Conservation (phyloP, 2,797 vertebrate genomes). For the Apogon hyalosoma region DNA sequence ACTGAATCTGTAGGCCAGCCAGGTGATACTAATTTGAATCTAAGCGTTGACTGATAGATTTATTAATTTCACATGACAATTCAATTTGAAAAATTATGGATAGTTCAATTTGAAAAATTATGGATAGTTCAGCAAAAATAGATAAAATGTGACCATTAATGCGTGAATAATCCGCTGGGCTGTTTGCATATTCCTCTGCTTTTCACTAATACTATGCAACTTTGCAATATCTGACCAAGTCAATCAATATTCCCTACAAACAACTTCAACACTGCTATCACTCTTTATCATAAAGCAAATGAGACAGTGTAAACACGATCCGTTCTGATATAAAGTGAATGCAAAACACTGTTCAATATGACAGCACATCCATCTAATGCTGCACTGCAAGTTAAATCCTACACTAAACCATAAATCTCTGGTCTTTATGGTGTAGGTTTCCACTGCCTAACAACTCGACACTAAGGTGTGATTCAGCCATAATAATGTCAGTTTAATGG, state of each 20-base stretch:
- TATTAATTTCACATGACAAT: conserved; percentile 40
- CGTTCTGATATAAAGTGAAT: conserved; percentile 43
- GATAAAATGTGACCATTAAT: neutral
- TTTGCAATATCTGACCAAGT: conserved; percentile 15
- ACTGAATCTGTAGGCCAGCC: conserved; percentile 41
- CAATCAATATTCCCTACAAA: conserved; percentile 43
- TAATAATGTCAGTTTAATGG: conserved; percentile 59
- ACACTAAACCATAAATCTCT: conserved; percentile 50
- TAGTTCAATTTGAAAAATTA: conserved; percentile 14
- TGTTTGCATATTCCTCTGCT: conserved; percentile 4
- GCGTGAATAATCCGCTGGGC: neutral
- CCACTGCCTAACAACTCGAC: conserved; percentile 33
- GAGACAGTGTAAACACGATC: conserved; percentile 47
- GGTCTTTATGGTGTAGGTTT: conserved; percentile 43
- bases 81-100: conserved; percentile 12
- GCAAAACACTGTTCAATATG: conserved; percentile 43
- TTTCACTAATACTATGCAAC: conserved; percentile 15
- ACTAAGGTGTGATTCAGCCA: conserved; percentile 29
- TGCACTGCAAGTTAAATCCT: conserved; percentile 53
- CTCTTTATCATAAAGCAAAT: conserved; percentile 35
- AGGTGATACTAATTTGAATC: conserved; percentile 59
- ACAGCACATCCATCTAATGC: conserved; percentile 49
- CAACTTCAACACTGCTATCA: conserved; percentile 1
- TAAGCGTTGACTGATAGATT: conserved; percentile 40
- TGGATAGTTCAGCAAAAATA: conserved; percentile 2